Evolutionary conservation across 2,113 vertebrate genomes (phyloP), one percentile per base, ranked within the genome.

Genomic region (Paralichthys olivaceus): DNA sequence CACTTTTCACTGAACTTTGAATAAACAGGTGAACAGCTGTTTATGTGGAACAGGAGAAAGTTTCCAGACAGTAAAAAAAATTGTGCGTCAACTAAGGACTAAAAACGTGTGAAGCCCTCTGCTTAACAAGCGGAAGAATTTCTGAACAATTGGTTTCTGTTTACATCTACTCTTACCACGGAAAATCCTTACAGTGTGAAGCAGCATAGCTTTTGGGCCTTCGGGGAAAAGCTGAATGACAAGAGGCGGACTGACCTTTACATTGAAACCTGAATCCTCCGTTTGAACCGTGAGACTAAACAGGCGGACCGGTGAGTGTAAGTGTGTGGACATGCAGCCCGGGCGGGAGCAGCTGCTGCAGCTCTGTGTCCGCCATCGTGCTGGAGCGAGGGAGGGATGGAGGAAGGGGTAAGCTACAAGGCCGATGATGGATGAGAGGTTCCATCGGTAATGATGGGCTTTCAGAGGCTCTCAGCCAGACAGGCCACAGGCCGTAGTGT

Each of bases 341-440:
- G 28, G 19, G 81, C 64, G 9, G 59, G n/a, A n/a, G 77, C 90
- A 89, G 89, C 88, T 92, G 90, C 83, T 55, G 62, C 26, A 15
- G 84, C 69, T 83, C 69, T 61, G 82, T 43, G 22, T 63, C 69
- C 3, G 80, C 75, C 40, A 12, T 19, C 9, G 29, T 11, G 69
- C 64, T 49, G 45, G 71, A 64, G 79, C 63, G 67, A 83, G 84
- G 72, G 74, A 65, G 20, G 47, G 55, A 72, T n/a, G 37, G 54
- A 57, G 78, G 85, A 71, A 67, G 79, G 86, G 80, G 26, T 25
- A 70, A 76, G 62, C 83, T 87, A 93, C 90, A 91, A 89, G 92
- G 54, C 84, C 70, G 89, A 72, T 91, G 92, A 93, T 90, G 89
- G 91, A 93, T 90, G 91, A 90, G 88, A 87, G 72, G 80, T 79